Evolutionary conservation across 2,888 invertebrate genomes (phyloP).

Genomic region (Frankliniella fusca): DNA sequence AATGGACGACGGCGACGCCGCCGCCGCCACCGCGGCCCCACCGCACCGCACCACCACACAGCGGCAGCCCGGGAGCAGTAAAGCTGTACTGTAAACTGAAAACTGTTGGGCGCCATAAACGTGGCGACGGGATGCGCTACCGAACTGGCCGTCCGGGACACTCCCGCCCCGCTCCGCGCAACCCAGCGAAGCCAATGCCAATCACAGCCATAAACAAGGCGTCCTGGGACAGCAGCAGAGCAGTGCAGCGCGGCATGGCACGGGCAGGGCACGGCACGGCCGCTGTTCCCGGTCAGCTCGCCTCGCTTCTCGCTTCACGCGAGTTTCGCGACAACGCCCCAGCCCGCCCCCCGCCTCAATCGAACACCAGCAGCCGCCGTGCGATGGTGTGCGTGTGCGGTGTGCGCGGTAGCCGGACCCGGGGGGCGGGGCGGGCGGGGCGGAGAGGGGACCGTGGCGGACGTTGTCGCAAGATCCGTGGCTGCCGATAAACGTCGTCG

Average conservation of each 20-base stretch:
- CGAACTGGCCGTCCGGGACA: background rate
- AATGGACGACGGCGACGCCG: background rate
- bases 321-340: background rate
- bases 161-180: background rate
- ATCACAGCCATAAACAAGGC: conserved; percentile 22
- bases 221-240: background rate
- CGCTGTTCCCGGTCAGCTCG: too few species aligned
- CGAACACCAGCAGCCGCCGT: background rate
- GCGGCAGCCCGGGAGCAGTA: background rate
- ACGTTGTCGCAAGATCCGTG: conserved; percentile 8
- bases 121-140: background rate
- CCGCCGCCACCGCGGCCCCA: background rate
- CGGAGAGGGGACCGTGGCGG: background rate
- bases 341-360: background rate
- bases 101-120: conserved; percentile 13
- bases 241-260: background rate
- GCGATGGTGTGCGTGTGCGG: background rate
- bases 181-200: background rate
- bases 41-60: background rate
- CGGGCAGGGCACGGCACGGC: too few species aligned
- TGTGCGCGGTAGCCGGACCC: too few species aligned
- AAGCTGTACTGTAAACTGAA: conserved; percentile 25
- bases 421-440: too few species aligned
- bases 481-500: background rate
- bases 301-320: background rate